Base-by-base conservation (phyloP, 2,888 invertebrate species). In the Hermodice carunculata region DNA sequence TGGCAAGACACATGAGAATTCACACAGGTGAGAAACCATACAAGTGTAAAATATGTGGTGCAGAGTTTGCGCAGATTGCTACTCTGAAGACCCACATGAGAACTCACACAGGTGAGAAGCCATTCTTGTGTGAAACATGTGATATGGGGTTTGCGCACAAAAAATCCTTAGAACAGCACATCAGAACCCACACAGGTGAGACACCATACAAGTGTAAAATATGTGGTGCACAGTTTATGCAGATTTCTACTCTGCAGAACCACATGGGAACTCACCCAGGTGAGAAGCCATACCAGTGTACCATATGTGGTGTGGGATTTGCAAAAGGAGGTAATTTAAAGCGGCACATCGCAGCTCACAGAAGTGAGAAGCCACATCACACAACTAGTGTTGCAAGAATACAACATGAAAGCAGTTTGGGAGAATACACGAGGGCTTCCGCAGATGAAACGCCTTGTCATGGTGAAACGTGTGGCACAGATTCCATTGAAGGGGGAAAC, bases 21-120 rank as follows among this genome's bases (percentile, higher is more conserved):
- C 60, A 60, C 42, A 60, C 51, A n/a, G 60, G 60, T 3, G 40
- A 51, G 4, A 34, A 51, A 14, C 60, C 60, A 4, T 34, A 51
- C 26, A 11, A 37, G 26, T 60, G 60, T 31, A 28, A 46, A 5
- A 24, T 28, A 17, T 60, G 60, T 31, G 24, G 24, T 6, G 29
- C n/a, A 40, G 29, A 26, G 17, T 60, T 60, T 32, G 29, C 28
- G 4, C 26, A 42, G 29, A 32, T 22, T n/a, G 28, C 26, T 3
- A 40, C 60, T 3, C 51, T 60, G 51, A n/a, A 32, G 40, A 28
- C 44, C 19, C 60, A 60, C 32, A 6, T 37, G 40, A 34, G 48
- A 22, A 40, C n/a, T 49, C 60, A 60, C 51, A 60, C 40, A 6
- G 49, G 51, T 8, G 40, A 40, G 49, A 60, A 32, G 40, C 60